Percentiles rank a stretch among this genome's conserved stretches.
Evolutionary conservation across 92 coral and sea anemone species (phyloP).

Genomic region (Epizoanthus ramosus): DNA sequence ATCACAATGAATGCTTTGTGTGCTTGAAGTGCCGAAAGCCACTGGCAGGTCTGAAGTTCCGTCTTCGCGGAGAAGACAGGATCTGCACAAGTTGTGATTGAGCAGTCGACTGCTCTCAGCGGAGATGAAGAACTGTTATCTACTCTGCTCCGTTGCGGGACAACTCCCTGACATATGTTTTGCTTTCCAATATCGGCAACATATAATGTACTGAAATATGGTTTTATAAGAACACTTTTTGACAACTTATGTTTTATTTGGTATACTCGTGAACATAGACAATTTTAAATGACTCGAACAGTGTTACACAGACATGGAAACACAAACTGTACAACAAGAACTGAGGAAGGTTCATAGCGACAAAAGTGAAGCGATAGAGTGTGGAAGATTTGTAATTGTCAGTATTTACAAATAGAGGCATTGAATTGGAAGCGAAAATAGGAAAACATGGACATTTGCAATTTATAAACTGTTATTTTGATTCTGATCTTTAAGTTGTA

Average conservation of each 20-base stretch:
- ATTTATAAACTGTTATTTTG: neutral
- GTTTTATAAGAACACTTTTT: neutral
- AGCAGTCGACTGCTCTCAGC: neutral
- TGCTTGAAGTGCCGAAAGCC: conserved; percentile 59
- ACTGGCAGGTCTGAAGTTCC: conserved; percentile 60
- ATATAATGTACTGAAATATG: neutral
- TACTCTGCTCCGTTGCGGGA: neutral
- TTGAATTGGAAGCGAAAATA: neutral
- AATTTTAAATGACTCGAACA: neutral
- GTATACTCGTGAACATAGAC: neutral
- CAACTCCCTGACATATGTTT: conserved; percentile 2
- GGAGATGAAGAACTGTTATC: conserved; percentile 10
- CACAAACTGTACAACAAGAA: neutral
- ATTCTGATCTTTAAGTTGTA: neutral
- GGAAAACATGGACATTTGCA: neutral
- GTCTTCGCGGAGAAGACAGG: conserved; percentile 55
- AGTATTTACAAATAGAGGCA: neutral
- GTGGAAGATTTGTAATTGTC: neutral
- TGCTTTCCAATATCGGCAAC: neutral
- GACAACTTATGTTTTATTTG: neutral
- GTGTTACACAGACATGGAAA: neutral
- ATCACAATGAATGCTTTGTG: conserved; percentile 55
- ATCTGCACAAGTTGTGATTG: conserved; percentile 57
- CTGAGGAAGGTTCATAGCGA: neutral
- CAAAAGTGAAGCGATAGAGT: neutral